phyloP scores from a whole-genome alignment of 2,888 invertebrate genomes.

The Nomada fucata region DNA sequence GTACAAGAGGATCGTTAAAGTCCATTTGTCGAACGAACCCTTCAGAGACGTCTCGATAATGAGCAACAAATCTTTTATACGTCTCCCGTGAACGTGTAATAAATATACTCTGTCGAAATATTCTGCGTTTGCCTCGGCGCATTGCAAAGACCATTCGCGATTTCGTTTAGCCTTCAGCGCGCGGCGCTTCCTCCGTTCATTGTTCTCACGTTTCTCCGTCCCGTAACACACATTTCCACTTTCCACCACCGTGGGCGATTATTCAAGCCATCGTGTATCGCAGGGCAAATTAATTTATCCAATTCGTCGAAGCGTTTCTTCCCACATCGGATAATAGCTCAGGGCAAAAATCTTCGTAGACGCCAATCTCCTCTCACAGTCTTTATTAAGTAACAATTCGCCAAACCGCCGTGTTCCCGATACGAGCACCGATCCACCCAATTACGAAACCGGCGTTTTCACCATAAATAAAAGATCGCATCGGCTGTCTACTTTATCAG shows the following conservation, averaged over 20 bases:
- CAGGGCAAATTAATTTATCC: constrained; percentile 39
- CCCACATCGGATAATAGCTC: constrained; percentile 34
- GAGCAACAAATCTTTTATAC: too few relatives aligned
- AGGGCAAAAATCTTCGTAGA: constrained; percentile 25
- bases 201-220: constrained; percentile 14
- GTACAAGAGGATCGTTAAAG: too few relatives aligned
- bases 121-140: too few relatives aligned
- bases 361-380: constrained; percentile 40
- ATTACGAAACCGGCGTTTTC: constrained; percentile 34
- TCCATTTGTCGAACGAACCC: too few relatives aligned
- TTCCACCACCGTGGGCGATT: background rate
- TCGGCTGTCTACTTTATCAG: constrained; percentile 34
- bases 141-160: too few relatives aligned
- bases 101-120: too few relatives aligned
- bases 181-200: background rate
- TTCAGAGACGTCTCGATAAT: too few relatives aligned
- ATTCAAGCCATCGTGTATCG: background rate
- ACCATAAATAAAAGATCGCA: constrained; percentile 44
- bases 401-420: constrained; percentile 16
- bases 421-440: constrained; percentile 31
- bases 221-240: background rate
- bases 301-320: constrained; percentile 19
- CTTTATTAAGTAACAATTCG: constrained; percentile 46
- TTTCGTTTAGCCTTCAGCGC: background rate
- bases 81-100: too few relatives aligned